Evolutionary conservation across 1,140 invertebrate genomes (phyloP).

Genomic region (Conus ventricosus): DNA sequence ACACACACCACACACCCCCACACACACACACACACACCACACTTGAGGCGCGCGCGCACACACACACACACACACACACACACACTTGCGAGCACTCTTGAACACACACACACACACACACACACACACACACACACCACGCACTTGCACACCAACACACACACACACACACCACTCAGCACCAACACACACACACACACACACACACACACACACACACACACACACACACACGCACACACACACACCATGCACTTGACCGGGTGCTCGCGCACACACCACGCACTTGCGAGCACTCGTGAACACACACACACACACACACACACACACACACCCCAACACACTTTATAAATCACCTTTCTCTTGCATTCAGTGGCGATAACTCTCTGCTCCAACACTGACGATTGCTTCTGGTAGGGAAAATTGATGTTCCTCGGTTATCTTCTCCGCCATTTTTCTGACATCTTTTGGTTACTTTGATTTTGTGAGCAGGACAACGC

Average conservation of each 20-base stretch:
- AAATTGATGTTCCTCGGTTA: too few species aligned
- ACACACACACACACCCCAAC: too few species aligned
- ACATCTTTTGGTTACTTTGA: too few species aligned
- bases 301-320: too few species aligned
- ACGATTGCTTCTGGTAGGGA: too few species aligned
- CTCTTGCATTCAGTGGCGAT: too few species aligned
- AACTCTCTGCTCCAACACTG: too few species aligned
- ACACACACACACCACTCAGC: too few species aligned
- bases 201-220: not conserved
- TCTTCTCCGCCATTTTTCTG: too few species aligned
- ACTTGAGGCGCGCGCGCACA: not conserved
- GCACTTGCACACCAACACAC: not conserved
- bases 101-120: conserved; percentile 12
- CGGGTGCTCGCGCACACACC: not conserved
- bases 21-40: conserved; percentile 7
- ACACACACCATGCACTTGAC: not conserved
- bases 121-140: conserved; percentile 14
- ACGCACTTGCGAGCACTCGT: not conserved
- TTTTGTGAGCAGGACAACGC: too few species aligned
- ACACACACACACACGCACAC: conserved; percentile 10
- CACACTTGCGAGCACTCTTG: not conserved
- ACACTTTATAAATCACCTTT: too few species aligned
- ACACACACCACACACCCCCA: too few species aligned
- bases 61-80: conserved; percentile 6
- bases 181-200: conserved; percentile 9